phyloP scores from a whole-genome alignment of 1,140 invertebrate species.

The Ceratina australensis region DNA sequence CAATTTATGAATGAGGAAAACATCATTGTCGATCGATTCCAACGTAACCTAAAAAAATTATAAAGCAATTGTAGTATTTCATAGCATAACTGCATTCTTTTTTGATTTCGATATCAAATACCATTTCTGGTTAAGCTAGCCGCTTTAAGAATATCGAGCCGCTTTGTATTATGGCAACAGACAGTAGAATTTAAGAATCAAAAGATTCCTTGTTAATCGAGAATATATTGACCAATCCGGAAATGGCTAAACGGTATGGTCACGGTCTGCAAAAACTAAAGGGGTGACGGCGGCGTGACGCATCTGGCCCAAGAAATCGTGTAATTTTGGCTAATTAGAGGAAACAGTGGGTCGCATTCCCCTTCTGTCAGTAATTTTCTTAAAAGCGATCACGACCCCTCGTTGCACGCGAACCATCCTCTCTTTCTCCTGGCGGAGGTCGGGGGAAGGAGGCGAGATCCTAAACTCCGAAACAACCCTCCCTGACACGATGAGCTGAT shows the following conservation, averaged over 20 bases:
- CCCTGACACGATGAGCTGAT: slow-evolving; percentile 66
- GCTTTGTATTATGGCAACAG: slow-evolving; percentile 31
- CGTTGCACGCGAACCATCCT: slow-evolving; percentile 25
- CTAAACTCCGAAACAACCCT: slow-evolving; percentile 61
- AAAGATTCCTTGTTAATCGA: slow-evolving; percentile 51
- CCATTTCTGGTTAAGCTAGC: no score
- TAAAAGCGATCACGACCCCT: slow-evolving; percentile 67
- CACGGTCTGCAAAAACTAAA: slow-evolving; percentile 34
- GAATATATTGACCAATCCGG: slow-evolving; percentile 39
- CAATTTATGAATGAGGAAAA: no score
- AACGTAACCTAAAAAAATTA: no score
- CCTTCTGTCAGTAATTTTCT: slow-evolving; percentile 71
- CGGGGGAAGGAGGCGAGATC: slow-evolving; percentile 1
- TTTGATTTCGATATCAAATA: no score
- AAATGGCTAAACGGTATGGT: slow-evolving; percentile 3
- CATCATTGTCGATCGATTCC: no score
- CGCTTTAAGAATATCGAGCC: slow-evolving; percentile 7
- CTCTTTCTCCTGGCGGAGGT: not conserved
- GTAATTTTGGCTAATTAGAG: slow-evolving; percentile 72
- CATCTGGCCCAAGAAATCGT: slow-evolving; percentile 62
- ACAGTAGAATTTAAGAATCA: slow-evolving; percentile 39
- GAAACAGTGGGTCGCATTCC: slow-evolving; percentile 53
- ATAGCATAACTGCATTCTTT: no score
- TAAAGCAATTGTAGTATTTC: no score
- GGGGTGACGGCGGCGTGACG: not conserved